A percentile compares a stretch with the other conserved stretches of the same genome.
Evolutionary conservation across 2,888 invertebrate species (phyloP).

Genomic region (Drosophila diplacantha): DNA sequence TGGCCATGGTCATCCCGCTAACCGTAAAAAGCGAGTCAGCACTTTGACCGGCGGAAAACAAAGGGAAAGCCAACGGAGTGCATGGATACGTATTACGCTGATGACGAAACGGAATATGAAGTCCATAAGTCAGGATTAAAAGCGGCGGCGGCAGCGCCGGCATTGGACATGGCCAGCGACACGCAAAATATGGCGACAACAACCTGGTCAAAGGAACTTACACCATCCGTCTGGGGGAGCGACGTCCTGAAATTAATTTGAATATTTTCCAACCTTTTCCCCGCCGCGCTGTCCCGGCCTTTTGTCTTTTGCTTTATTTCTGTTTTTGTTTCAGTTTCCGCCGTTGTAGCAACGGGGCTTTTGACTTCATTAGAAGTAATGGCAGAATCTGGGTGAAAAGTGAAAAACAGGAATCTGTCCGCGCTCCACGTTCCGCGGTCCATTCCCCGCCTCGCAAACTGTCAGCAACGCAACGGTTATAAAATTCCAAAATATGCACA

Average conservation of each 20-base stretch:
- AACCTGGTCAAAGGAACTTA: conserved; percentile 39
- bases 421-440: conserved; percentile 1
- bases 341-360: conserved; percentile 36
- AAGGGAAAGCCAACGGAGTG: conserved; percentile 16
- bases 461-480: conserved; percentile 51
- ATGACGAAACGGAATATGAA: conserved; percentile 49
- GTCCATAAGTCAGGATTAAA: conserved; percentile 68
- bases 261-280: conserved; percentile 50
- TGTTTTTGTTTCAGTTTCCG: conserved; percentile 32
- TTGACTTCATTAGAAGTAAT: conserved; percentile 61
- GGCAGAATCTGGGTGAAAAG: conserved; percentile 49
- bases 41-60: conserved; percentile 38
- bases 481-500: conserved; percentile 62
- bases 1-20: conserved; percentile 46
- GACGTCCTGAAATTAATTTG: conserved; percentile 64
- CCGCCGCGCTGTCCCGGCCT: conserved; percentile 13
- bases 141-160: conserved; percentile 34
- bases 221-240: conserved; percentile 41
- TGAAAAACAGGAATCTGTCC: conserved; percentile 39
- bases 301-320: conserved; percentile 30
- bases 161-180: conserved; percentile 24
- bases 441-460: conserved; percentile 3
- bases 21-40: conserved; percentile 54
- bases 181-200: conserved; percentile 56
- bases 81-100: conserved; percentile 45